Percentiles rank a stretch among this genome's conserved stretches.
These are phyloP conservation scores for Paraplagusia blochii DNA, from an alignment of 2,113 vertebrate genomes.

Conservation along the genomic window DNA sequence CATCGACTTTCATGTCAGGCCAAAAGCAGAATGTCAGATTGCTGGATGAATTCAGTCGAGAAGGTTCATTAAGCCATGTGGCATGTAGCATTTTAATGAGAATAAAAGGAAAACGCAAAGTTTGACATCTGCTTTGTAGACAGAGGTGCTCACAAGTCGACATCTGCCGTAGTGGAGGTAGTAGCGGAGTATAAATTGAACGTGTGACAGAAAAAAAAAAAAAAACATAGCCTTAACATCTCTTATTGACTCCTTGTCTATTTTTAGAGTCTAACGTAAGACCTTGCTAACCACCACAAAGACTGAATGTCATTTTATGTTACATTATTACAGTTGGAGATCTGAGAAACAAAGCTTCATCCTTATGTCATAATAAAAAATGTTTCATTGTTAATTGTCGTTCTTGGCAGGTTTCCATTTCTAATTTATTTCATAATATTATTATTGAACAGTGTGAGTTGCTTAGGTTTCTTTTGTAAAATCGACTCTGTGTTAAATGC, in stretches of 20 bases:
- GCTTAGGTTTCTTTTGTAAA: no score
- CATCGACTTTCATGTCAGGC: neutral
- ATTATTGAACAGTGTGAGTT: no score
- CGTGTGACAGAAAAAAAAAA: constrained; percentile 20
- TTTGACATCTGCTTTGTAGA: constrained; percentile 1
- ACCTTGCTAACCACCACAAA: neutral
- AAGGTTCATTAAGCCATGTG: neutral
- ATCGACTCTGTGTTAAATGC: no score
- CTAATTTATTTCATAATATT: no score
- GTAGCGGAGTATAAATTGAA: constrained; percentile 3
- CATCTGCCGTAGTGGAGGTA: neutral
- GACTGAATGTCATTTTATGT: neutral
- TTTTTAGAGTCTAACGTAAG: neutral
- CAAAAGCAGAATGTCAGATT: neutral
- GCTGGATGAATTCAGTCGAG: constrained; percentile 3
- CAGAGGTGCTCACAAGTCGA: neutral
- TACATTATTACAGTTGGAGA: no score
- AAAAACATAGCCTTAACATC: neutral
- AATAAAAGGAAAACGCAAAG: constrained; percentile 1
- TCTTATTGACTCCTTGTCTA: neutral
- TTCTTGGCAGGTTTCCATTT: no score
- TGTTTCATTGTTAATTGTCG: no score
- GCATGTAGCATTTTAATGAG: constrained; percentile 6
- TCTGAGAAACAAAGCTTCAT: no score
- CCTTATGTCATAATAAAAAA: no score